A percentile compares a stretch with the other conserved stretches of the same genome.
Evolutionary conservation across 2,113 vertebrate genomes (phyloP).

Genomic region (Athene noctua): DNA sequence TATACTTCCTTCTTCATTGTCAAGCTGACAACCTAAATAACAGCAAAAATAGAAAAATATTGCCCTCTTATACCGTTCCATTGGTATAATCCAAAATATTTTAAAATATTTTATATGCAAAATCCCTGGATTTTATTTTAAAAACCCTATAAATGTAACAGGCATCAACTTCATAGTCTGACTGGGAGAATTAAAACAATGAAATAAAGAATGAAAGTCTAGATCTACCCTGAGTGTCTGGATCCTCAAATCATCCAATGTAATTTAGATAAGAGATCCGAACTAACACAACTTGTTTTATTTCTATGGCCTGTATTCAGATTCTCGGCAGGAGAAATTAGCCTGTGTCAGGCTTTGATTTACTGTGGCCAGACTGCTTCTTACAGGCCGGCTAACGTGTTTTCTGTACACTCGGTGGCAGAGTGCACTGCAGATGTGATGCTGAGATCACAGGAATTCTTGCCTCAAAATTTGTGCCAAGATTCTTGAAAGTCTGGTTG

Average conservation of each 20-base stretch:
- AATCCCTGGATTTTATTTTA: neutral
- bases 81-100: neutral
- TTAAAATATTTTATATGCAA: neutral
- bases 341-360: neutral
- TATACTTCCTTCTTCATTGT: neutral
- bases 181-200: neutral
- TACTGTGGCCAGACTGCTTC: neutral
- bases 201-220: neutral
- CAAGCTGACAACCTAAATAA: neutral
- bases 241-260: neutral
- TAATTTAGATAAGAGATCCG: neutral
- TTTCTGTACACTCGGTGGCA: neutral
- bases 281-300: neutral
- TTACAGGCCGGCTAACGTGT: neutral
- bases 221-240: neutral
- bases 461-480: neutral
- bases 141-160: neutral
- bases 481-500: neutral
- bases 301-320: neutral
- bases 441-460: neutral
- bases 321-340: neutral
- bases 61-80: neutral
- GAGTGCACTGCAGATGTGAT: neutral
- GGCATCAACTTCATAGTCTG: neutral
- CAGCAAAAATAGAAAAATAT: neutral